Base-by-base conservation (phyloP, 2,888 invertebrate species). In the Criorhina ranunculi region DNA sequence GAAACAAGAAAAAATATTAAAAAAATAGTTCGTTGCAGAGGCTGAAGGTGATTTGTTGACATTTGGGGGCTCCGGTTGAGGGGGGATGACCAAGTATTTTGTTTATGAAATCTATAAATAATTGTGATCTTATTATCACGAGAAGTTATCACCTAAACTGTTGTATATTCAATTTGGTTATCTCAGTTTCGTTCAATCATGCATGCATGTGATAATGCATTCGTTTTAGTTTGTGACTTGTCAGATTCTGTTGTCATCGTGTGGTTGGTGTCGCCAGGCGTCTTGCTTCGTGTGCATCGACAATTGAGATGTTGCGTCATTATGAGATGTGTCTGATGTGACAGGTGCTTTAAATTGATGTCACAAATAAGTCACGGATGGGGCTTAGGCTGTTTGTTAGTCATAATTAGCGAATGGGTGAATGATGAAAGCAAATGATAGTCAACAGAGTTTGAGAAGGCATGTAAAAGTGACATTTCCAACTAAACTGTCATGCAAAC, bases 81-180 rank as follows among this genome's bases (percentile, higher is more conserved):
- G 46, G 15, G 46, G 5, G 29, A 40, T 40, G 49, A 24, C 4
- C n/a, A 44, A 8, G n/a, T 57, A 33, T 31, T 72, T 53, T 66
- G 75, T 55, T 60, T 66, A 49, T 19, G n/a, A 33, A 49, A 19
- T 75, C 66, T 76, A 76, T 53, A 53, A 77, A 60, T 77, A 77
- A 60, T 60, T 35, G 51, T 77, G 67, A 67, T 77, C 53, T 77
- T 60, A 69, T 69, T 15, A 51, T 59, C 59, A 29, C 31, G 42
- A 42, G 31, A 77, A 67, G 67, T 69, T 69, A 60, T 77, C 77
- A 60, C 51, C 51, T 51, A 55, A 24, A 42, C 51, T 66, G 12
- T n/a, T n/a, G n/a, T n/a, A n/a, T 49, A 29, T 55, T 51, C 31
- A 19, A 57, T 49, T 35, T 12, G 57, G 29, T 57, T 35, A 3